Conservation (phyloP, 2,797 vertebrate genomes). For the Mionectes olivaceus region DNA sequence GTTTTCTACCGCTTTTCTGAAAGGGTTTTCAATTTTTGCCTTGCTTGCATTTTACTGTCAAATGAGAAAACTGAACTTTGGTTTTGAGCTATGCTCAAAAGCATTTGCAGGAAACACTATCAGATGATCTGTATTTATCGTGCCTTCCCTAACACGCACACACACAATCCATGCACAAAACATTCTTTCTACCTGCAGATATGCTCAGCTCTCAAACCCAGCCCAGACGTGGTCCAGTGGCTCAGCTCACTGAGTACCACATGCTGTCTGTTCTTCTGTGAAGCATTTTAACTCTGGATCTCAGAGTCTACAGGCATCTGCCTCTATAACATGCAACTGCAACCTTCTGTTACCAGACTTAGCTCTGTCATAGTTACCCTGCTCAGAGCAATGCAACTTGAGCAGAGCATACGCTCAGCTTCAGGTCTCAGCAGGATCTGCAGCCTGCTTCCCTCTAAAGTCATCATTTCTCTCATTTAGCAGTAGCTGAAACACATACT, state of each 20-base stretch:
- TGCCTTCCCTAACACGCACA: background rate
- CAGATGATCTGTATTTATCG: background rate
- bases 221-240: background rate
- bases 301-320: background rate
- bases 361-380: rapidly evolving
- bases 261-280: background rate
- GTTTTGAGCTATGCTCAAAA: background rate
- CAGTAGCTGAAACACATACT: background rate
- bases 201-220: background rate
- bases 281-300: background rate
- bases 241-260: background rate
- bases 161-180: background rate
- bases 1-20: background rate
- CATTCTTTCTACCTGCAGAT: background rate
- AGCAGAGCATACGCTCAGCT: background rate
- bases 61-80: background rate
- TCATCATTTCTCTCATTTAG: background rate
- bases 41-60: background rate
- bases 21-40: background rate
- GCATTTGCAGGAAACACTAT: background rate
- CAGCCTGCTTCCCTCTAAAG: background rate
- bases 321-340: rapidly evolving
- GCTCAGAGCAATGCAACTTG: background rate
- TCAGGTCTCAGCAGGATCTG: background rate
- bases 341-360: background rate